phyloP scores from a whole-genome alignment of 2,888 invertebrate genomes.

The Phyllotreta cruciferae region DNA sequence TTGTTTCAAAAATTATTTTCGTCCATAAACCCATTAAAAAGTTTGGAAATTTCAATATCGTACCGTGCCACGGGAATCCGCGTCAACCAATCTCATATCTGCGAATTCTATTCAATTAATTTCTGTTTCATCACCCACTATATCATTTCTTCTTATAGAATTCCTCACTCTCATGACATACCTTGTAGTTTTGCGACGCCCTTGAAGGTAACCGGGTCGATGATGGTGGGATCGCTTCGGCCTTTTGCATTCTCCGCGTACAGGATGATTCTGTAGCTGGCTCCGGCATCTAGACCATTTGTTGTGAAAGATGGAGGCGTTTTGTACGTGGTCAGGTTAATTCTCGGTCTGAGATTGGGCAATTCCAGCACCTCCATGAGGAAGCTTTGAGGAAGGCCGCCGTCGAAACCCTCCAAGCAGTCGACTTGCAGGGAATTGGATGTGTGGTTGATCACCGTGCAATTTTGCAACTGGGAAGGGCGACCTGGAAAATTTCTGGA shows the following conservation, averaged over 20 bases:
- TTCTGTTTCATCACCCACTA: too few relatives aligned
- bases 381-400: slow-evolving; percentile 86
- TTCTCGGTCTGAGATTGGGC: slow-evolving; percentile 67
- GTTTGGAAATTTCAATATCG: too few relatives aligned
- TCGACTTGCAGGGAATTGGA: slow-evolving; percentile 83
- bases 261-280: slow-evolving; percentile 80
- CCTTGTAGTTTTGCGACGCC: slow-evolving; percentile 88
- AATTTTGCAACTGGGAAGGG: slow-evolving; percentile 87
- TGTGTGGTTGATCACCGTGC: slow-evolving; percentile 88
- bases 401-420: slow-evolving; percentile 87
- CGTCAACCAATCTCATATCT: too few relatives aligned
- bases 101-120: too few relatives aligned
- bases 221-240: slow-evolving; percentile 80
- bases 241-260: slow-evolving; percentile 90
- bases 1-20: too few relatives aligned
- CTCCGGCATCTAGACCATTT: slow-evolving; percentile 74
- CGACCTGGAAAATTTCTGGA: slow-evolving; percentile 68
- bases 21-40: too few relatives aligned
- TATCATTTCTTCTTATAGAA: background rate
- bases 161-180: slow-evolving; percentile 55
- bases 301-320: slow-evolving; percentile 73
- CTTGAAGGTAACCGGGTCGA: slow-evolving; percentile 84
- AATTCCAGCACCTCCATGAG: slow-evolving; percentile 81
- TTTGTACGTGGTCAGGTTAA: slow-evolving; percentile 67
- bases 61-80: too few relatives aligned